Base-by-base conservation (phyloP, 2,797 vertebrate species). In the Echiichthys vipera region DNA sequence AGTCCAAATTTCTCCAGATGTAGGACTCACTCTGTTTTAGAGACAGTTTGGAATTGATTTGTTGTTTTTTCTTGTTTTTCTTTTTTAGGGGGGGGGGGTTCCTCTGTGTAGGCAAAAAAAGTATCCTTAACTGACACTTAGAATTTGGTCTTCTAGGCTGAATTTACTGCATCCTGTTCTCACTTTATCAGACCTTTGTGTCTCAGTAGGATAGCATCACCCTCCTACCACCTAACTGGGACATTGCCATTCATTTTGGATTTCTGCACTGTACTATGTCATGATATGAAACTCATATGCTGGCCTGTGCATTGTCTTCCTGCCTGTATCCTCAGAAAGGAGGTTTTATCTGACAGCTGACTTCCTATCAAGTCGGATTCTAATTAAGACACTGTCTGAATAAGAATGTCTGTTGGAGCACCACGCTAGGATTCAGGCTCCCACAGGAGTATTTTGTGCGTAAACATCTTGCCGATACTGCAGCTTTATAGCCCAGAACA, bases 401-500 rank as follows among this genome's bases (percentile, higher is more conserved):
- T 58, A 43, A 30, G 30, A 13, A 15, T 43, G 34, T 79, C 56
- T 1, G 55, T 30, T n/a, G 14, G 24, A 30, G 45, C 45, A 29
- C n/a, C 40, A 20, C 15, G 30, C 39, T 5, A 49, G 22, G 53
- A 68, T 40, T 55, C 36, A 13, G 20, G 25, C 51, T 63, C 46
- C 46, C 59, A 45, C 40, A 5, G 24, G 43, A 65, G 36, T 39
- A 12, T 56, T 61, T 70, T 49, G 43, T 65, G 49, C 25, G 46
- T 58, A 30, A 63, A 63, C 17, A 45, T 65, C 25, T 9, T 22
- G 50, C 45, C 29, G 30, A 36, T 70, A 25, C 57, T 18, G 14
- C 71, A 40, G 61, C 40, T 77, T 66, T 45, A 65, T 77, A 55
- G 22, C 42, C 62, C 32, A 54, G 25, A 81, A 75, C 55, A 78